Evolutionary conservation across 2,888 invertebrate genomes (phyloP).

Genomic region (Oscheius onirici): DNA sequence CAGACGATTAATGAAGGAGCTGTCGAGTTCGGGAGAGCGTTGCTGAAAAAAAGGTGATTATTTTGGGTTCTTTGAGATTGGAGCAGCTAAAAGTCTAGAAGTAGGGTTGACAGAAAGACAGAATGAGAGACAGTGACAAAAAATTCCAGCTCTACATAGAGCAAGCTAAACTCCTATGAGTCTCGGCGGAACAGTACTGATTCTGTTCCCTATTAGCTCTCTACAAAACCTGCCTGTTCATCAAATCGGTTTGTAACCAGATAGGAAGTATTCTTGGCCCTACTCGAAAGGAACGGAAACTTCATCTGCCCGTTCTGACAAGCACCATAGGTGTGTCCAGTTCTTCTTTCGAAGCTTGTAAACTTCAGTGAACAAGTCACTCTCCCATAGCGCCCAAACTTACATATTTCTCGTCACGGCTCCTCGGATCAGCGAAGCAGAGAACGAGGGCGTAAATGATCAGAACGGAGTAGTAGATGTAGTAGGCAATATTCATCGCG

Average conservation of each 20-base stretch:
- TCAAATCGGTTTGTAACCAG: too few relatives aligned
- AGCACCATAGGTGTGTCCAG: too few relatives aligned
- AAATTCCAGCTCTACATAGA: too few relatives aligned
- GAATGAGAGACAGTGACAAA: too few relatives aligned
- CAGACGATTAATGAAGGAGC: conserved; percentile 60
- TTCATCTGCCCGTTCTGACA: too few relatives aligned
- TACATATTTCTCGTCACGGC: conserved; percentile 40
- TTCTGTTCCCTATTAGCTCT: not conserved
- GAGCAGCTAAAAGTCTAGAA: too few relatives aligned
- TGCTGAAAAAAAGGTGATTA: conserved; percentile 33
- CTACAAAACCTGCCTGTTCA: not conserved
- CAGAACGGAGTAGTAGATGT: conserved; percentile 54
- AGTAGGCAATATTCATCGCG: conserved; percentile 45
- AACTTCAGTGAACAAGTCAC: not conserved
- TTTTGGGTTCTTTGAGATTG: too few relatives aligned
- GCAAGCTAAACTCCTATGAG: too few relatives aligned
- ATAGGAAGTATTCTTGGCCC: too few relatives aligned
- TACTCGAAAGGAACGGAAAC: too few relatives aligned
- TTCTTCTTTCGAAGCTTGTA: not conserved
- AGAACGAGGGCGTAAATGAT: conserved; percentile 50
- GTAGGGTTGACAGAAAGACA: not conserved
- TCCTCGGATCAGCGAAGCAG: conserved; percentile 61
- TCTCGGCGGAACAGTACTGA: not conserved
- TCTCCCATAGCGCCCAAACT: not conserved
- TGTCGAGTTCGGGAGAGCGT: conserved; percentile 56